phyloP scores from a whole-genome alignment of 2,888 invertebrate species.

The Argyra leucocephala region DNA sequence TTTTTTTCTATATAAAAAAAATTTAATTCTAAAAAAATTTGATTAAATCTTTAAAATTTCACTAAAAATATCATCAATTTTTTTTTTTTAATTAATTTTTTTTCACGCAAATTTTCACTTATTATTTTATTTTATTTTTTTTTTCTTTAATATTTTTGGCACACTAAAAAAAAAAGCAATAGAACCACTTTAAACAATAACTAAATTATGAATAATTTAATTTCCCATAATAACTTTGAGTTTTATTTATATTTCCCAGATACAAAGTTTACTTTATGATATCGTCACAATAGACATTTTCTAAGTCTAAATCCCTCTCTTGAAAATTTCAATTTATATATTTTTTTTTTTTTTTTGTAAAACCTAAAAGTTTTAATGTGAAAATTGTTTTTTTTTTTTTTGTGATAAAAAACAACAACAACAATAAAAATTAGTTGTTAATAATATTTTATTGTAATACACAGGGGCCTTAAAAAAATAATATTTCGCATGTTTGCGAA shows the following conservation, averaged over 20 bases:
- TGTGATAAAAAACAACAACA: too few relatives aligned
- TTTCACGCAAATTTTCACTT: not conserved
- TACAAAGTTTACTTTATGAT: too few relatives aligned
- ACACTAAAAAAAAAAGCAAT: slow-evolving; percentile 16
- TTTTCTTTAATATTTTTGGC: slow-evolving; percentile 1
- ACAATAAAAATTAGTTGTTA: too few relatives aligned
- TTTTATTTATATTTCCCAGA: slow-evolving; percentile 25
- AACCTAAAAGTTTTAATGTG: too few relatives aligned
- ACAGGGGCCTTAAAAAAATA: too few relatives aligned
- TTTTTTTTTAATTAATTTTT: not conserved
- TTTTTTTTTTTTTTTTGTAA: too few relatives aligned
- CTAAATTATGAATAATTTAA: slow-evolving; percentile 24
- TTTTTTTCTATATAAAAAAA: not conserved
- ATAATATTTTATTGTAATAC: too few relatives aligned
- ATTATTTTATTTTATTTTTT: not conserved
- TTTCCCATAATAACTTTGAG: slow-evolving; percentile 20
- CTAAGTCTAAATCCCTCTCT: slow-evolving; percentile 18
- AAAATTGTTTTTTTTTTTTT: too few relatives aligned
- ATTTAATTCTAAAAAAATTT: too few relatives aligned
- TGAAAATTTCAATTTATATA: too few relatives aligned
- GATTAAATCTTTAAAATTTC: not conserved
- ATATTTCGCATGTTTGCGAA: too few relatives aligned
- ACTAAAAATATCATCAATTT: not conserved
- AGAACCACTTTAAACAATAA: slow-evolving; percentile 24
- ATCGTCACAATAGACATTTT: too few relatives aligned